Conservation (phyloP, 2,797 vertebrate species). For the Prunella strophiata region DNA sequence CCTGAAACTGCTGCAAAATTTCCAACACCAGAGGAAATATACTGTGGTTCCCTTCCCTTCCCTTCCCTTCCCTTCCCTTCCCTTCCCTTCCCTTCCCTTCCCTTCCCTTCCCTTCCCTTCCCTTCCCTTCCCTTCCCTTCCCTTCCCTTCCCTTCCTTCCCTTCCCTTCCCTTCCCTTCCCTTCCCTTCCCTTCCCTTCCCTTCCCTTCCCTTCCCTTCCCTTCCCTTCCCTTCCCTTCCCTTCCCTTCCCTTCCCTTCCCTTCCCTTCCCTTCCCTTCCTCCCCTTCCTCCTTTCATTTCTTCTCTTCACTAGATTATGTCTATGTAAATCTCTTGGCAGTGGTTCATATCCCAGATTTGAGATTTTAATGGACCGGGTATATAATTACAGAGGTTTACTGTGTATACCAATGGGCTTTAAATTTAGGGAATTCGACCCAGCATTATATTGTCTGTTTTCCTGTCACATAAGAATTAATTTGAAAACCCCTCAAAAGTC, state of each 20-base stretch:
- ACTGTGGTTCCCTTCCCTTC: too few relatives aligned
- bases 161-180: too few relatives aligned
- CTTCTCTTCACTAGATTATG: background rate
- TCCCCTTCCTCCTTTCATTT: too few relatives aligned
- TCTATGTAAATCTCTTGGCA: background rate
- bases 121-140: too few relatives aligned
- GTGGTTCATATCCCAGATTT: background rate
- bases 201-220: too few relatives aligned
- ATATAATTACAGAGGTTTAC: background rate
- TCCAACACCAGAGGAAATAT: background rate
- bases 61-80: too few relatives aligned
- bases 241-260: too few relatives aligned
- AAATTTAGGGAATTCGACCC: background rate
- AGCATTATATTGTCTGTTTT: background rate
- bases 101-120: background rate
- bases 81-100: too few relatives aligned
- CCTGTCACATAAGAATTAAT: background rate
- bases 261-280: background rate
- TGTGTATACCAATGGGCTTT: background rate
- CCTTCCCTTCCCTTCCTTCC: too few relatives aligned
- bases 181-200: background rate
- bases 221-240: too few relatives aligned
- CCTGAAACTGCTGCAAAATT: background rate
- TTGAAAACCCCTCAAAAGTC: rapidly evolving
- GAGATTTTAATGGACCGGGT: background rate